Percentiles rank a stretch among this genome's conserved stretches.
These are phyloP conservation scores for Eugnorisma glareosa DNA, from an alignment of 2,888 invertebrate genomes.

Conservation along the genomic window DNA sequence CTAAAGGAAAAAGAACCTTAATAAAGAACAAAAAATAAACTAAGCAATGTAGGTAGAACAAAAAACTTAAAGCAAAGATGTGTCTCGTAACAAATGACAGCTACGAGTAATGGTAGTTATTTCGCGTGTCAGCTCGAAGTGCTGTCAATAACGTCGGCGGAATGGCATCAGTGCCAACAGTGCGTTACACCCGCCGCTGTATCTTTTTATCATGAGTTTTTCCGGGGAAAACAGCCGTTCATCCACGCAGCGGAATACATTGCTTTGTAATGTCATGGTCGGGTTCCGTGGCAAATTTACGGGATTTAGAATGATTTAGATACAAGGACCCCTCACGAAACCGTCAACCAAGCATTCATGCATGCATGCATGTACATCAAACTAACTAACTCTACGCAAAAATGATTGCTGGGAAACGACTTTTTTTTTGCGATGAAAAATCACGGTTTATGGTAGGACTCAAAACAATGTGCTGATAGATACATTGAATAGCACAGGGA, in stretches of 20 bases:
- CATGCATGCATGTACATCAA: too few species aligned
- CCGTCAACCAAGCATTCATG: too few species aligned
- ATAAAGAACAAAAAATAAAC: neutral
- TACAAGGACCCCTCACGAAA: neutral
- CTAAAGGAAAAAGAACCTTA: neutral
- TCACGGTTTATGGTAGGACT: too few species aligned
- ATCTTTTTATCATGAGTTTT: slow-evolving; percentile 61
- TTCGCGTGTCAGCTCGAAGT: slow-evolving; percentile 39
- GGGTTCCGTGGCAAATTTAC: slow-evolving; percentile 7
- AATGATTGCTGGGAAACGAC: too few species aligned
- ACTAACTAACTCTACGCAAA: too few species aligned
- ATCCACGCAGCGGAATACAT: slow-evolving; percentile 45
- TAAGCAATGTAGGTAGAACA: neutral
- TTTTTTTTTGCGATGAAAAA: too few species aligned
- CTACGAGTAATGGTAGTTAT: slow-evolving; percentile 11
- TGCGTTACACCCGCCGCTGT: slow-evolving; percentile 47
- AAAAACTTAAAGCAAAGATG: neutral
- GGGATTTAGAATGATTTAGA: neutral
- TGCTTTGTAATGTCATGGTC: slow-evolving; percentile 5
- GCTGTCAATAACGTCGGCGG: slow-evolving; percentile 44
- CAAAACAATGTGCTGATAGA: too few species aligned
- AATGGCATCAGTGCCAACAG: slow-evolving; percentile 45
- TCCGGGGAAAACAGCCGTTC: slow-evolving; percentile 49
- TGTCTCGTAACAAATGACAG: slow-evolving; percentile 13
- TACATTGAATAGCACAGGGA: too few species aligned